Percentiles rank a stretch among this genome's conserved stretches.
These are phyloP conservation scores for Chaenodraco wilsoni DNA, from an alignment of 2,797 vertebrate species.

Conservation along the genomic window DNA sequence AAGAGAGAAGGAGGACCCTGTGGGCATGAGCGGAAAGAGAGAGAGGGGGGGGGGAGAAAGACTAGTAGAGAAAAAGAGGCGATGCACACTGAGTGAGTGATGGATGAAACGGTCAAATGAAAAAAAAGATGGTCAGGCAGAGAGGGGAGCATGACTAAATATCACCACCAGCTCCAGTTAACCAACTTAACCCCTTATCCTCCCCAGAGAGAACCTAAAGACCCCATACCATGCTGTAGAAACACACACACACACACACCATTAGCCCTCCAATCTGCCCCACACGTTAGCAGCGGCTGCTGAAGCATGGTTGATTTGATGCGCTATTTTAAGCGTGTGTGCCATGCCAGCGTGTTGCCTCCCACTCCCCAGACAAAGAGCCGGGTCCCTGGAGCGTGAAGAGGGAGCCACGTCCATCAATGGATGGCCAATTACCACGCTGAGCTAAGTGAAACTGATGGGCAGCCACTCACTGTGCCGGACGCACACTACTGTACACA, in stretches of 20 bases:
- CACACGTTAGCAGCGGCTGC: constrained; percentile 65
- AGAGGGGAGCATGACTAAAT: constrained; percentile 65
- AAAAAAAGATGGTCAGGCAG: constrained; percentile 38
- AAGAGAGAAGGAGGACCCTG: constrained; percentile 54
- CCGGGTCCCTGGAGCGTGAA: constrained; percentile 77
- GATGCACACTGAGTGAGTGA: constrained; percentile 55
- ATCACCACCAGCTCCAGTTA: constrained; percentile 66
- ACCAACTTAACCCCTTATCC: constrained; percentile 72
- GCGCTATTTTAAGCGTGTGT: constrained; percentile 79
- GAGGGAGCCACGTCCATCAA: constrained; percentile 78
- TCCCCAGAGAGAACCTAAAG: constrained; percentile 58
- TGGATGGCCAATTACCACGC: constrained; percentile 80
- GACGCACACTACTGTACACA: constrained; percentile 48
- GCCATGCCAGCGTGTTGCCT: constrained; percentile 76
- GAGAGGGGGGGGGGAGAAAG: constrained; percentile 12
- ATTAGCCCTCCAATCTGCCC: constrained; percentile 62
- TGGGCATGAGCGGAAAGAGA: constrained; percentile 52
- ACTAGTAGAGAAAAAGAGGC: constrained; percentile 24
- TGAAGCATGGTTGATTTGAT: constrained; percentile 79
- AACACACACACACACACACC: constrained; percentile 11
- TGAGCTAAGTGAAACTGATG: constrained; percentile 78
- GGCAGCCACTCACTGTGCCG: constrained; percentile 61
- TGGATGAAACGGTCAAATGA: constrained; percentile 50
- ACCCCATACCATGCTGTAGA: constrained; percentile 46
- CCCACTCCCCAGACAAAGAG: constrained; percentile 76